Conservation (phyloP, 2,888 invertebrate species). For the Amorpha juglandis region DNA sequence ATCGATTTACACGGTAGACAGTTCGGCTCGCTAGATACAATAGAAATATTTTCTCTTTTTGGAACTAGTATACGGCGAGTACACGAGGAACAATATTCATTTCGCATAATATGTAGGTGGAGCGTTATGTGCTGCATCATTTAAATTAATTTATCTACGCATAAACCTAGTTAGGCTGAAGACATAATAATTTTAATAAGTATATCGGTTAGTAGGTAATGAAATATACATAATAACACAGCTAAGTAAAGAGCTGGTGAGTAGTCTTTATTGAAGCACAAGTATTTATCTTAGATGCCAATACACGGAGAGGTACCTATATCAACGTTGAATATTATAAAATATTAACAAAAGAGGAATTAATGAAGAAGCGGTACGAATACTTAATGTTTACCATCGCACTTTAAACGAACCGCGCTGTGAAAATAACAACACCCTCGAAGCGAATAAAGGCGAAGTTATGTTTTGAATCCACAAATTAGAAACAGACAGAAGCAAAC, state of each 20-base stretch:
- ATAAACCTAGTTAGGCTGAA: neutral
- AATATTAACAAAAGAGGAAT: neutral
- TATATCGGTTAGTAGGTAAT: too few relatives aligned
- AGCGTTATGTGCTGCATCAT: neutral
- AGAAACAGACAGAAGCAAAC: constrained; percentile 34
- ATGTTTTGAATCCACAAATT: constrained; percentile 16
- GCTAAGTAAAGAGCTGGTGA: too few relatives aligned
- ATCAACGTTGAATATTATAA: neutral
- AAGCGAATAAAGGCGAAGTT: neutral
- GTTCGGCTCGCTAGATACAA: constrained; percentile 11
- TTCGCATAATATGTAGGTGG: neutral
- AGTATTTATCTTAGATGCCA: too few relatives aligned
- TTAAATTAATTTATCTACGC: neutral
- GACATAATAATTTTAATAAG: neutral
- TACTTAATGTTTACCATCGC: neutral
- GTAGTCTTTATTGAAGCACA: too few relatives aligned
- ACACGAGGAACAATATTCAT: constrained; percentile 5
- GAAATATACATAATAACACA: too few relatives aligned
- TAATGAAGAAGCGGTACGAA: neutral
- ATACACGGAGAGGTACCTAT: too few relatives aligned
- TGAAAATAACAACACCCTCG: neutral
- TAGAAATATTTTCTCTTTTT: neutral
- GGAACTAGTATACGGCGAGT: too few relatives aligned
- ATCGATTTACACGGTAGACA: constrained; percentile 13
- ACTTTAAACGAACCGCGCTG: neutral